These are phyloP conservation scores for Arremon aurantiirostris DNA, from an alignment of 2,797 vertebrate species.

Conservation along the genomic window DNA sequence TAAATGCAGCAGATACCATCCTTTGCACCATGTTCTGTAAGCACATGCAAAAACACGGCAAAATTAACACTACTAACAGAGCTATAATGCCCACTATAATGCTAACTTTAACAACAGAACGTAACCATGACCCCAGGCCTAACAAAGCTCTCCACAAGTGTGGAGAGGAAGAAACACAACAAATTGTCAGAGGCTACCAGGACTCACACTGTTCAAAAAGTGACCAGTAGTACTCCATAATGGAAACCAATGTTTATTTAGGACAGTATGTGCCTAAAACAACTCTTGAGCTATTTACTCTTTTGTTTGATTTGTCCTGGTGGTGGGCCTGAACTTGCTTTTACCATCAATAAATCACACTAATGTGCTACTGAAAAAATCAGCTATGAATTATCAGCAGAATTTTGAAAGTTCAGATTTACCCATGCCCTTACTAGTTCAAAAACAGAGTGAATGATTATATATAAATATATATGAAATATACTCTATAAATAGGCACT, in stretches of 20 bases:
- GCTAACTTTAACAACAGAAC: too few species aligned
- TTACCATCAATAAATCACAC: background rate
- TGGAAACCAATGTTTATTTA: background rate
- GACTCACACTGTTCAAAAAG: background rate
- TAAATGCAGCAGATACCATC: too few species aligned
- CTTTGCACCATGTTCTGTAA: too few species aligned
- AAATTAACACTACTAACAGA: too few species aligned
- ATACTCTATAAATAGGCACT: background rate
- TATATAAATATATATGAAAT: background rate
- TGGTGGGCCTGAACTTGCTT: background rate
- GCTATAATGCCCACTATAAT: too few species aligned
- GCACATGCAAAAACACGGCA: too few species aligned
- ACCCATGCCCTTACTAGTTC: background rate
- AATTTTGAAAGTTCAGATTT: background rate
- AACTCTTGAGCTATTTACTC: background rate
- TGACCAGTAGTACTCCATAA: background rate
- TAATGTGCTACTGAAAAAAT: background rate
- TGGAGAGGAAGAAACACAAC: background rate
- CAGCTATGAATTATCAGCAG: background rate
- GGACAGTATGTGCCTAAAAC: background rate
- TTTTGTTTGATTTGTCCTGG: background rate
- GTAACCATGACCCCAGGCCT: too few species aligned
- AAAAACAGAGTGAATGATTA: background rate
- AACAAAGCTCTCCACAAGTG: too few species aligned
- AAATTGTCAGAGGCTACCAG: background rate